phyloP scores from a whole-genome alignment of 2,113 vertebrate genomes.

The Silurus meridionalis region DNA sequence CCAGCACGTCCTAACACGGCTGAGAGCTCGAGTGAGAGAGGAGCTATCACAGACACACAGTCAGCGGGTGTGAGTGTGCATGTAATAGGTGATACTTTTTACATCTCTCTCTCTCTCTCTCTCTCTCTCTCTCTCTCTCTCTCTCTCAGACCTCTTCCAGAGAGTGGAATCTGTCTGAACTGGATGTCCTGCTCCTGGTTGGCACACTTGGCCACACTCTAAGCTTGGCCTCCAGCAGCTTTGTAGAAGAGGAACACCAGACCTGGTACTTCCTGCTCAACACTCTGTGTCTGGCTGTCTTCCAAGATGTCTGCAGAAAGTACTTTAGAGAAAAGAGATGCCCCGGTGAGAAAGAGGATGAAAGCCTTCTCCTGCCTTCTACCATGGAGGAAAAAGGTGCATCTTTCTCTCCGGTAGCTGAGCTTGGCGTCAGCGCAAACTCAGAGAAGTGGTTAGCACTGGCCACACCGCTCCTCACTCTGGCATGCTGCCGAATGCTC shows the following conservation, averaged over 20 bases:
- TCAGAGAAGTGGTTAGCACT: conserved; percentile 83
- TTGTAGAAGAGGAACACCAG: conserved; percentile 96
- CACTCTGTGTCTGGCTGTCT: conserved; percentile 86
- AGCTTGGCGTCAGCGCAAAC: conserved; percentile 50
- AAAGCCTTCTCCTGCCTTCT: conserved; percentile 53
- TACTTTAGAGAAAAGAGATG: conserved; percentile 68
- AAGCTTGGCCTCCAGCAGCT: conserved; percentile 91
- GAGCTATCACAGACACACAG: neutral
- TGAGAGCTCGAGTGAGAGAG: conserved; percentile 14
- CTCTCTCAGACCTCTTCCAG: conserved; percentile 5
- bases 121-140: conserved; percentile 6
- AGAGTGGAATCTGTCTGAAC: conserved; percentile 80
- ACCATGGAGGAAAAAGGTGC: conserved; percentile 49
- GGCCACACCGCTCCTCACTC: conserved; percentile 80
- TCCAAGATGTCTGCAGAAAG: conserved; percentile 83
- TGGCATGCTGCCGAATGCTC: conserved; percentile 87
- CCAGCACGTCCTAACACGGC: conserved; percentile 16
- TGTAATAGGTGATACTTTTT: conserved; percentile 3
- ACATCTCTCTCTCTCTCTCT: conserved; percentile 9
- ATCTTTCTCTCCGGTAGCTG: conserved; percentile 32
- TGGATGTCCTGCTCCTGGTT: conserved; percentile 80
- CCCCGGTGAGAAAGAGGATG: conserved; percentile 50
- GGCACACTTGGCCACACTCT: conserved; percentile 86
- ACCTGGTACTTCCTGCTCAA: conserved; percentile 95
- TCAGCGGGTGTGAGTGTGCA: conserved; percentile 13